Percentiles rank a stretch among this genome's conserved stretches.
phyloP scores from a whole-genome alignment of 2,797 vertebrate genomes.

The Eleutherodactylus coqui region DNA sequence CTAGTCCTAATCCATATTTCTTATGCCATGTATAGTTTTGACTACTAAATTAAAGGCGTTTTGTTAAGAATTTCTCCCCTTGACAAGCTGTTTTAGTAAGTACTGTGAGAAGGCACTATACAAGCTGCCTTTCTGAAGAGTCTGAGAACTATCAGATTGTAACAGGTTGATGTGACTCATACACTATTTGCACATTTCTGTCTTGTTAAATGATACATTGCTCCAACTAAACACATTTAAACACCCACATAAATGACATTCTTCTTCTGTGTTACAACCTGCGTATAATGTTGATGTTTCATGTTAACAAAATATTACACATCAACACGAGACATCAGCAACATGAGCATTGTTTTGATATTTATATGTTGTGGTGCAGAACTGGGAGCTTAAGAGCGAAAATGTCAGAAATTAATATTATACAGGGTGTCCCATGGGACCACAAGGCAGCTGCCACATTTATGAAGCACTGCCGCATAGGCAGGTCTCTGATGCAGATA shows the following conservation, averaged over 20 bases:
- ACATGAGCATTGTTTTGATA: constrained; percentile 25
- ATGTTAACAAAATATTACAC: constrained; percentile 6
- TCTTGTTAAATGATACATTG: constrained; percentile 35
- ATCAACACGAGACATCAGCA: too few relatives aligned
- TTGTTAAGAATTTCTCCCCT: too few relatives aligned
- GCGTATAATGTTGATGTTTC: constrained; percentile 25
- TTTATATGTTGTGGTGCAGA: background rate
- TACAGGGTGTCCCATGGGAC: too few relatives aligned
- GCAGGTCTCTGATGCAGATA: too few relatives aligned
- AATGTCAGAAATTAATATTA: background rate
- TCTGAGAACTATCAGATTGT: constrained; percentile 14
- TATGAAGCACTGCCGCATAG: too few relatives aligned
- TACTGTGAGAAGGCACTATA: background rate
- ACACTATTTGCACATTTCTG: constrained; percentile 32
- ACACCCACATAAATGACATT: constrained; percentile 48
- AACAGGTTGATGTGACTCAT: constrained; percentile 33
- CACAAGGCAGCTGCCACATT: too few relatives aligned
- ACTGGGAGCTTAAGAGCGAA: background rate
- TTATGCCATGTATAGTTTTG: too few relatives aligned
- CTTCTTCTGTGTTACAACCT: constrained; percentile 40
- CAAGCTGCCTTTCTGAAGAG: background rate
- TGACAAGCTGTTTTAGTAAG: constrained; percentile 8
- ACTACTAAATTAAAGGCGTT: too few relatives aligned
- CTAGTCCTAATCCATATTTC: too few relatives aligned
- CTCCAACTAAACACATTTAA: constrained; percentile 31